These are phyloP conservation scores for Pseudomyrmex sp. DNA, from an alignment of 1,140 invertebrate species.

Conservation along the genomic window DNA sequence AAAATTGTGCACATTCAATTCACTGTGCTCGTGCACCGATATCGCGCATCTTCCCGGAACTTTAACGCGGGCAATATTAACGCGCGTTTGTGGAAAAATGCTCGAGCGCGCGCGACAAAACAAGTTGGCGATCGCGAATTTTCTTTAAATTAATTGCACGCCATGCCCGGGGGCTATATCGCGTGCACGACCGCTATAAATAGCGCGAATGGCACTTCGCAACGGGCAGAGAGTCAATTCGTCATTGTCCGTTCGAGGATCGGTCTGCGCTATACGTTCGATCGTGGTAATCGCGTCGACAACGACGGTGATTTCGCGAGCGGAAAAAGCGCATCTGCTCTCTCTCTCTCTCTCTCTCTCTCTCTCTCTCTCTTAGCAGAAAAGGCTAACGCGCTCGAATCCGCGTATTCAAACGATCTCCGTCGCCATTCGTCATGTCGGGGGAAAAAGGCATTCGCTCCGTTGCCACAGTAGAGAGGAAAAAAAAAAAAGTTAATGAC, in stretches of 20 bases:
- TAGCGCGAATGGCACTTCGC: constrained; percentile 48
- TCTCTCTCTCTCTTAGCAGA: constrained; percentile 30
- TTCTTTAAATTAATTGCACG: constrained; percentile 71
- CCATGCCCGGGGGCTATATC: constrained; percentile 24
- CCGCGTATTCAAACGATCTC: constrained; percentile 48
- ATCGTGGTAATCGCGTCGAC: constrained; percentile 63
- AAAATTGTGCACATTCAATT: constrained; percentile 35
- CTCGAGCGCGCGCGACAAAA: constrained; percentile 11
- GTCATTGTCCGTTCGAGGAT: constrained; percentile 38
- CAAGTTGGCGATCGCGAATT: constrained; percentile 61
- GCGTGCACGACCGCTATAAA: constrained; percentile 65
- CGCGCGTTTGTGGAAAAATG: constrained; percentile 21
- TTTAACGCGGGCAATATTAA: constrained; percentile 18
- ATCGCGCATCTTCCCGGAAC: constrained; percentile 6
- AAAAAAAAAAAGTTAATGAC: constrained; percentile 55
- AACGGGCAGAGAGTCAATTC: constrained; percentile 68
- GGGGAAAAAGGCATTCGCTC: constrained; percentile 56
- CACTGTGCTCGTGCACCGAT: neutral
- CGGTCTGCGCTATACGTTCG: constrained; percentile 13
- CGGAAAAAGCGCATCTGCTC: constrained; percentile 61
- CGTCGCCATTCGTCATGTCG: constrained; percentile 34
- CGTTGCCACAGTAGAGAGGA: neutral
- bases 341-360: no score
- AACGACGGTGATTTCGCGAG: constrained; percentile 12
- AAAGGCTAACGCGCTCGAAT: constrained; percentile 69